Percentiles rank a stretch among this genome's conserved stretches.
Conservation (phyloP, 2,797 vertebrate genomes). For the Cygnus olor region DNA sequence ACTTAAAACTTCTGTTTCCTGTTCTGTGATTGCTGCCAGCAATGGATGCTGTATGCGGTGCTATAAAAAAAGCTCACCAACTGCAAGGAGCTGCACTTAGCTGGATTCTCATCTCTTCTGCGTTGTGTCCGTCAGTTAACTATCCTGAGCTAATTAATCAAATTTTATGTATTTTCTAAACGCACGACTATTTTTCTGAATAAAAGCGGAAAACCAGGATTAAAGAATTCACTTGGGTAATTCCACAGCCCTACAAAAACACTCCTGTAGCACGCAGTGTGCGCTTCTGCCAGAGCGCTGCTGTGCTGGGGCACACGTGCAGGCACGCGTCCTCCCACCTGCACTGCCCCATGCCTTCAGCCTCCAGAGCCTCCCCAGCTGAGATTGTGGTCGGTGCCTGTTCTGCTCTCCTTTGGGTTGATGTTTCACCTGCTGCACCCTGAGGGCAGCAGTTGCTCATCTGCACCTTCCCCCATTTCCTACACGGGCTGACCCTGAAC, state of each 20-base stretch:
- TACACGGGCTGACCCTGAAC: not conserved
- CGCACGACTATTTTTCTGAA: not conserved
- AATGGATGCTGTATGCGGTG: not conserved
- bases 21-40: constrained; percentile 24
- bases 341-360: not conserved
- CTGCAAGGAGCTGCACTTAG: constrained; percentile 1
- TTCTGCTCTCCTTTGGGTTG: not conserved
- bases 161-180: not conserved
- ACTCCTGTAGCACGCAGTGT: not conserved
- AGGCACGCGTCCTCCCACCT: not conserved
- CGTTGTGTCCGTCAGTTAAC: not conserved
- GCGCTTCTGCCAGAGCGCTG: not conserved
- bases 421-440: not conserved
- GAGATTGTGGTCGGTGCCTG: not conserved
- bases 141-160: not conserved
- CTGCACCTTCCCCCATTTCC: constrained; percentile 29
- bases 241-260: not conserved
- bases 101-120: not conserved
- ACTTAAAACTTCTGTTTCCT: constrained; percentile 40
- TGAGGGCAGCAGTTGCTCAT: constrained; percentile 28
- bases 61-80: not conserved
- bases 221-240: not conserved
- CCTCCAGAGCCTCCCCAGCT: not conserved
- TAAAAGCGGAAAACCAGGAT: not conserved
- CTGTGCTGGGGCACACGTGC: not conserved